phyloP scores from a whole-genome alignment of 2,888 invertebrate species.

The Galeopsomyia nigrocyanea region DNA sequence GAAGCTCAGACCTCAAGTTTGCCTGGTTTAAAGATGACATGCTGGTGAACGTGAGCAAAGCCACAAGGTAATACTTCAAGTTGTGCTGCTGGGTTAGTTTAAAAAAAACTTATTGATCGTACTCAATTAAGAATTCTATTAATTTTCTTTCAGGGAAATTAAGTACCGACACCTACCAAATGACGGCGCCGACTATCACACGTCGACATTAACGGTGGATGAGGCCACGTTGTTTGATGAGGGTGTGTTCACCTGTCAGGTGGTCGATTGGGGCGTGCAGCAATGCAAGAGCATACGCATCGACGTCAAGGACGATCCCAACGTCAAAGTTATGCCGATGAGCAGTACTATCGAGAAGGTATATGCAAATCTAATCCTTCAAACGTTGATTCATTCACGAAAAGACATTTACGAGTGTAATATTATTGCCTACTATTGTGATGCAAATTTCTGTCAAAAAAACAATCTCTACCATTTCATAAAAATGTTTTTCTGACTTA shows the following conservation, averaged over 20 bases:
- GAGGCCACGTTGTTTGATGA: conserved; percentile 79
- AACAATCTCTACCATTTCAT: too few relatives aligned
- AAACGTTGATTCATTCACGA: too few relatives aligned
- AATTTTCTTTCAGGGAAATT: conserved; percentile 65
- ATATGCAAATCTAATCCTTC: conserved; percentile 28
- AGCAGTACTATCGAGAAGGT: conserved; percentile 81
- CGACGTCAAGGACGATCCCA: conserved; percentile 75
- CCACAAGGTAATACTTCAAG: conserved; percentile 79
- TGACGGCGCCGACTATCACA: conserved; percentile 73
- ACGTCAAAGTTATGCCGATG: conserved; percentile 78
- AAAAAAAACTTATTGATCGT: too few relatives aligned
- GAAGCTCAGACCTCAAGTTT: conserved; percentile 81
- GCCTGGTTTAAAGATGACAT: conserved; percentile 87
- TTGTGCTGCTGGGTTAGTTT: too few relatives aligned
- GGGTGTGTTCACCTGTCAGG: conserved; percentile 86
- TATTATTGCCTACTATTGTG: too few relatives aligned
- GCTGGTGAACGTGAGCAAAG: conserved; percentile 80
- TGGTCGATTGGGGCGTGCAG: conserved; percentile 78
- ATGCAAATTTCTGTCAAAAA: too few relatives aligned
- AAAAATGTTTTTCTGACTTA: too few relatives aligned
- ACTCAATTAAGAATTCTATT: too few relatives aligned
- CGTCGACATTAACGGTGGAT: conserved; percentile 80
- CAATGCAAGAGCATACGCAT: conserved; percentile 77
- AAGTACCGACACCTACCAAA: conserved; percentile 68
- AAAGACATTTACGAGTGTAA: too few relatives aligned